Evolutionary conservation across 2,113 vertebrate species (phyloP).

Genomic region (Xenotilapia caudafasciata): DNA sequence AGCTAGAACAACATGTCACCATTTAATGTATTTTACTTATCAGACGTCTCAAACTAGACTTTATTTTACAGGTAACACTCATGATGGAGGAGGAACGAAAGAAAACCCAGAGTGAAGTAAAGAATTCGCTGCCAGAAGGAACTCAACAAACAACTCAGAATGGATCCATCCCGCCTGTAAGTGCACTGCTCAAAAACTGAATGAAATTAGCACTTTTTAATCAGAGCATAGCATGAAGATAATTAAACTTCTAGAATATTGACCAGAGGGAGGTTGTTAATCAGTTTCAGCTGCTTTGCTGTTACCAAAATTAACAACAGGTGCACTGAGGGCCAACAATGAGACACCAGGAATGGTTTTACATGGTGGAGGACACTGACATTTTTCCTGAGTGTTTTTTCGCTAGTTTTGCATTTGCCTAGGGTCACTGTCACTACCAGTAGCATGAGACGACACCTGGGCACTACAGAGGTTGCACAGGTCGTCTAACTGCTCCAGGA

Average conservation of each 20-base stretch:
- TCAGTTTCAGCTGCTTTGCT: neutral
- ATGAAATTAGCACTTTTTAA: neutral
- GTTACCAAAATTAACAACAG: neutral
- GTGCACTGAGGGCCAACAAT: rapidly evolving
- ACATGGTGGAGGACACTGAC: neutral
- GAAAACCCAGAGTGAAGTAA: slow-evolving; percentile 43
- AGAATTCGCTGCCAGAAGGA: slow-evolving; percentile 65
- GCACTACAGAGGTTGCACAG: neutral
- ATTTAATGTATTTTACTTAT: neutral
- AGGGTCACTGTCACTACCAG: neutral
- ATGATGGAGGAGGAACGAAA: slow-evolving; percentile 40
- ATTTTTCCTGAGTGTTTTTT: neutral
- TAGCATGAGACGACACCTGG: neutral
- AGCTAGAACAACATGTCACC: neutral
- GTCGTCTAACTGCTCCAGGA: neutral
- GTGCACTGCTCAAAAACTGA: neutral
- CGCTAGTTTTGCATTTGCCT: neutral
- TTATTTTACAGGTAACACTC: slow-evolving; percentile 42
- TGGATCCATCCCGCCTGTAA: slow-evolving; percentile 76
- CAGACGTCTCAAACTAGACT: slow-evolving; percentile 20
- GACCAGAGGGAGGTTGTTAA: neutral
- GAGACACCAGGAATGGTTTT: neutral
- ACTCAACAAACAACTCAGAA: slow-evolving; percentile 74
- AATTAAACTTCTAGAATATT: neutral
- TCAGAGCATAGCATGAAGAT: neutral